A percentile compares a stretch with the other conserved stretches of the same genome.
phyloP scores from a whole-genome alignment of 2,888 invertebrate species.

The Drosophila eohydei region DNA sequence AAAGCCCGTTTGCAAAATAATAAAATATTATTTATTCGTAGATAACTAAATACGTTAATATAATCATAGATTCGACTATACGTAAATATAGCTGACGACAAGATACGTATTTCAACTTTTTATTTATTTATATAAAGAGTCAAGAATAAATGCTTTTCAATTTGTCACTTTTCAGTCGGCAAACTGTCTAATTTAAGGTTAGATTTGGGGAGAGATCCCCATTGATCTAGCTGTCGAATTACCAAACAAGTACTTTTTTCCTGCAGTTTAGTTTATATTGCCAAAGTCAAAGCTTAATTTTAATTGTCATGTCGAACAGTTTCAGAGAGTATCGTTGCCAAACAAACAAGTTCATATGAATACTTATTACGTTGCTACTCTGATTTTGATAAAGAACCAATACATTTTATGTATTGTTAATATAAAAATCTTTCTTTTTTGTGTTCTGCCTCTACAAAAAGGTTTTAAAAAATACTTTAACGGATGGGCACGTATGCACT shows the following conservation, averaged over 20 bases:
- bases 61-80: not conserved
- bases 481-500: constrained; percentile 5
- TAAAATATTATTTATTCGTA: not conserved
- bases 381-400: not conserved
- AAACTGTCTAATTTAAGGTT: not conserved
- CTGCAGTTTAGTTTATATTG: not conserved
- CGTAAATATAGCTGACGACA: not conserved
- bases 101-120: no score
- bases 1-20: not conserved
- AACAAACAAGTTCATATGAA: not conserved
- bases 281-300: not conserved
- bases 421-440: not conserved
- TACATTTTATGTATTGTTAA: not conserved
- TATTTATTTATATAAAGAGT: not conserved
- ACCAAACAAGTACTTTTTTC: no score
- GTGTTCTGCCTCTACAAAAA: not conserved
- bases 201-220: no score
- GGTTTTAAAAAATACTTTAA: constrained; percentile 4
- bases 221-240: no score
- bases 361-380: not conserved
- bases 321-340: no score
- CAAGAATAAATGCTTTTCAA: not conserved
- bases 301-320: not conserved
- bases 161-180: not conserved
- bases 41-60: not conserved